phyloP scores from a whole-genome alignment of 2,113 vertebrate genomes.

The Corynorhinus townsendii region DNA sequence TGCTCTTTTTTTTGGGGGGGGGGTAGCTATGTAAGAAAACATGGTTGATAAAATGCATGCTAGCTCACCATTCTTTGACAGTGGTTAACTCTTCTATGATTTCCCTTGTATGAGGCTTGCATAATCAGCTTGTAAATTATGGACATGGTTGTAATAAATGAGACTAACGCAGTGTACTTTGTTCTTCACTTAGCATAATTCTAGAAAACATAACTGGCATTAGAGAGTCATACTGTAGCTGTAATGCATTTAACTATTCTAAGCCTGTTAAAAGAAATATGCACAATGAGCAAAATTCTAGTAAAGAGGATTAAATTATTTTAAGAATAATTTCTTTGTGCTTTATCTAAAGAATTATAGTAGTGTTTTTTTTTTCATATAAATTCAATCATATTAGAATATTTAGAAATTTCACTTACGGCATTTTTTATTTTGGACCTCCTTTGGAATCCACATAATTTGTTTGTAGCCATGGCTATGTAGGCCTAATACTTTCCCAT shows the following conservation, averaged over 20 bases:
- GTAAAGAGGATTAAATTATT: slow-evolving; percentile 70
- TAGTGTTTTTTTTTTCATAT: slow-evolving; percentile 67
- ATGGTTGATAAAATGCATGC: slow-evolving; percentile 42
- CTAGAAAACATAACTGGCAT: slow-evolving; percentile 78
- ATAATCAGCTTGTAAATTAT: slow-evolving; percentile 80
- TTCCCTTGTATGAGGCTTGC: slow-evolving; percentile 66
- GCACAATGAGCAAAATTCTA: slow-evolving; percentile 73
- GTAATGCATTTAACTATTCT: slow-evolving; percentile 77
- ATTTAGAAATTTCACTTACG: slow-evolving; percentile 77
- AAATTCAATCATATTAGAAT: slow-evolving; percentile 75
- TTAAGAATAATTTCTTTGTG: slow-evolving; percentile 72
- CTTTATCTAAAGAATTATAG: slow-evolving; percentile 67
- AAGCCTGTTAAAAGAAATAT: slow-evolving; percentile 75
- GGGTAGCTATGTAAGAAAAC: not conserved
- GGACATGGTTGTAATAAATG: slow-evolving; percentile 75
- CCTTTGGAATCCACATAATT: slow-evolving; percentile 86
- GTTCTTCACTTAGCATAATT: slow-evolving; percentile 81
- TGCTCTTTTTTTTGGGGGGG: not conserved
- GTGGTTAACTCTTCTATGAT: slow-evolving; percentile 68
- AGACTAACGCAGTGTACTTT: slow-evolving; percentile 77
- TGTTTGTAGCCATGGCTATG: slow-evolving; percentile 89
- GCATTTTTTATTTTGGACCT: slow-evolving; percentile 80
- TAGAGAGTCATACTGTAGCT: slow-evolving; percentile 78
- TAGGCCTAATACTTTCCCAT: slow-evolving; percentile 91
- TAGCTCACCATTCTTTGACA: slow-evolving; percentile 39